Evolutionary conservation across 2,113 vertebrate species (phyloP), one percentile per base, ranked within the genome.

Genomic region (Neomonachus schauinslandi): DNA sequence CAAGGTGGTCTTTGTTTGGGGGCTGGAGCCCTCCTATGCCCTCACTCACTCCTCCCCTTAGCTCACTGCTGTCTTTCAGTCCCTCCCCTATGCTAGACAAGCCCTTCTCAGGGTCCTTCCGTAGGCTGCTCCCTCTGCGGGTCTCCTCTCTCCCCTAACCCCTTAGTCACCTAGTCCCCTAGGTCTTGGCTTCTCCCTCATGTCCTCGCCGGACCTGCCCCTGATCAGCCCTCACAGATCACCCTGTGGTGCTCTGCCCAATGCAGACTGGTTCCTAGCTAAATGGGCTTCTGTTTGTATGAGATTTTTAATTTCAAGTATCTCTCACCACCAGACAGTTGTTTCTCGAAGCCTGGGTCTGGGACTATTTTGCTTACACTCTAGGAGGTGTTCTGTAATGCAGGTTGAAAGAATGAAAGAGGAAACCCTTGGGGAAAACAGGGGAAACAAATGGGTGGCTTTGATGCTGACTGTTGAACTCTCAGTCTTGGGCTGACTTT

Each of bases 281-380:
- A 71, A 67, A 7, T 4, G 5, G 18, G 33, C 14, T 86, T 91
- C 59, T 83, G 31, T 82, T 33, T 19, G 13, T 61, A 12, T 24
- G 36, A 36, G 26, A 28, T 63, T 91, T 94, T 95, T 57, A 51
- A 92, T 21, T 22, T 79, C 55, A 95, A 84, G 28, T n/a, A 61
- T 53, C 63, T 80, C 49, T 72, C 26, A 69, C 39, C 26, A 92
- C 39, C 49, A 74, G 61, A 51, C 5, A 82, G 42, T 65, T 31
- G 55, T 8, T 22, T 18, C 89, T 33, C 22, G 26, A 88, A 61
- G 87, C 55, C n/a, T 69, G 57, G 53, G 14, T 39, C 72, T 53
- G 71, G 46, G 18, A 57, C 61, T 88, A 36, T 14, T 92, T 89
- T 18, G 19, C 24, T 83, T 36, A 76, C 11, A 8, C 9, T 46